A percentile compares a stretch with the other conserved stretches of the same genome.
These are phyloP conservation scores for Osedax fenrisi DNA, from an alignment of 2,888 invertebrate genomes.

Conservation along the genomic window DNA sequence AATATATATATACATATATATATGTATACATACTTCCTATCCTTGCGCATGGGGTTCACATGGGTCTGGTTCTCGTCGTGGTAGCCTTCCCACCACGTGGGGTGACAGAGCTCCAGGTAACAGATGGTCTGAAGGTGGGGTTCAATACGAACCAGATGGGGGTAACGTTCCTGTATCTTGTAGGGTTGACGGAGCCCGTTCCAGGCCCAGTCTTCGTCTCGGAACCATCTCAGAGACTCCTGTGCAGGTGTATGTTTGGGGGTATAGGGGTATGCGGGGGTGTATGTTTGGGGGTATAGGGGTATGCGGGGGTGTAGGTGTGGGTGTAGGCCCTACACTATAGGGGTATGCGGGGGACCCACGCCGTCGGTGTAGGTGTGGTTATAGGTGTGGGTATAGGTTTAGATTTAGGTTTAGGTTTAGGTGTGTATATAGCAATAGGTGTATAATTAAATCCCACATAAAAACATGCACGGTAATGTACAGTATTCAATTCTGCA, in stretches of 20 bases:
- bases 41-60: constrained; percentile 37
- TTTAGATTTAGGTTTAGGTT: no score
- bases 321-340: no score
- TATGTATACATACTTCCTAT: neutral
- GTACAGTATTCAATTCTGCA: no score
- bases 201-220: constrained; percentile 38
- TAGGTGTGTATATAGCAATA: no score
- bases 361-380: no score
- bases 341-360: no score
- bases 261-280: no score
- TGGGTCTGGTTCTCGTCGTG: constrained; percentile 39
- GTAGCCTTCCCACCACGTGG: constrained; percentile 42
- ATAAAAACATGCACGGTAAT: no score
- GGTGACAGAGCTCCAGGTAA: constrained; percentile 43
- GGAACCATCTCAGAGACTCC: constrained; percentile 38
- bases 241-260: constrained; percentile 25
- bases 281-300: no score
- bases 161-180: constrained; percentile 41
- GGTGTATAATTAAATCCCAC: no score
- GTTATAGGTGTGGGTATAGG: no score
- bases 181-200: constrained; percentile 38
- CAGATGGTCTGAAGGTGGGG: constrained; percentile 44
- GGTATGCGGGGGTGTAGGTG: no score
- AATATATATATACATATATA: neutral
- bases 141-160: constrained; percentile 41